Conservation (phyloP, 2,888 invertebrate genomes). For the Liopterus haemorrhoidalis region DNA sequence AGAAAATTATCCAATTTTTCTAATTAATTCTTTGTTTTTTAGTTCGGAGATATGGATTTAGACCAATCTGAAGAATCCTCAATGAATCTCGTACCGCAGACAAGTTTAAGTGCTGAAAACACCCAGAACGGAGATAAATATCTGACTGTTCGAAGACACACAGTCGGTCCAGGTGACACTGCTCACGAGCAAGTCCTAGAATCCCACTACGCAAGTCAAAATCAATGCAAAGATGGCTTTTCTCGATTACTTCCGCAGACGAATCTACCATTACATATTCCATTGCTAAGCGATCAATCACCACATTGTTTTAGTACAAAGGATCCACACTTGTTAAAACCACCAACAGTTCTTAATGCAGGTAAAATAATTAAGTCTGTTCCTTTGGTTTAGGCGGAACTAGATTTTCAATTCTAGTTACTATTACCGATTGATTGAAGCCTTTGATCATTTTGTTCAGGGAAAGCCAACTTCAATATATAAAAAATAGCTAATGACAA, state of each 20-base stretch:
- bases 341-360: conserved; percentile 84
- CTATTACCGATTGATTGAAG: no score
- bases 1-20: no score
- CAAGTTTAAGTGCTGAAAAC: conserved; percentile 10
- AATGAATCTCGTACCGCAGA: neutral
- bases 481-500: neutral
- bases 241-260: conserved; percentile 65
- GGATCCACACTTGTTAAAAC: conserved; percentile 88
- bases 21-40: conserved; percentile 32
- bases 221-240: conserved; percentile 39
- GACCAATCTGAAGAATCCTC: conserved; percentile 41
- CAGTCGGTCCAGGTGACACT: conserved; percentile 89
- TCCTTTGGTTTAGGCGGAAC: no score
- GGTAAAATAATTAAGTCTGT: conserved; percentile 46
- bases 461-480: conserved; percentile 37
- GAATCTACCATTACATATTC: conserved; percentile 78
- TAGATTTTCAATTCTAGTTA: no score
- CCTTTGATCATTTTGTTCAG: no score
- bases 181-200: conserved; percentile 69
- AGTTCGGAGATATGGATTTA: conserved; percentile 53
- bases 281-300: conserved; percentile 75
- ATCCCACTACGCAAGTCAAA: conserved; percentile 47
- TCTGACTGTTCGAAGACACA: conserved; percentile 74
- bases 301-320: conserved; percentile 82
- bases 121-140: conserved; percentile 42